Evolutionary conservation across 1,140 invertebrate species (phyloP), one percentile per base, ranked within the genome.

Genomic region (Metaphire vulgaris): DNA sequence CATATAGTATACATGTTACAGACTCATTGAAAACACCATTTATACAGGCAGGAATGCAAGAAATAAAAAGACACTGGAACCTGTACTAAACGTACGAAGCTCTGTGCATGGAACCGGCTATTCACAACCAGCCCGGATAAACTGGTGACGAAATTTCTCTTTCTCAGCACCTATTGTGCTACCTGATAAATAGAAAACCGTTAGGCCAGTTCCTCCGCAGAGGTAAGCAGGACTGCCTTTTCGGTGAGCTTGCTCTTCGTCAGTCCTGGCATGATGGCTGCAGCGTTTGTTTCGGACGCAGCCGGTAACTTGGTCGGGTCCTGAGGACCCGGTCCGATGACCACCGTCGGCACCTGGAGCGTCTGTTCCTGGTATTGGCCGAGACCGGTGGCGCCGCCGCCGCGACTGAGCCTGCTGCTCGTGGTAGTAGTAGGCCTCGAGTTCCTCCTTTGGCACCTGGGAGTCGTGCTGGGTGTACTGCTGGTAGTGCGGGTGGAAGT

Each of bases 401-500:
- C 16, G 29, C 2, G 21, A 1, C 28, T n/a, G 65, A 28, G 65
- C 29, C 66, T 21, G 64, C 29, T 74, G 65, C 29, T 32, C 30
- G 29, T 31, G 34, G 72, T 66, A 32, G n/a, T 6, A 74, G 34
- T 41, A 74, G 28, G 41, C 80, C 28, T 80, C 79, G 31, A 32
- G 69, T 70, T 77, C 33, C 78, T 79, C 74, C 80, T 83, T 80
- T 2, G 81, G 78, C 1, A 82, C 80, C 72, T 81, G 82, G 79
- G 86, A 81, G 68, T 80, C 83, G 33, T 97, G 97, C 84, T 99
- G 97, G 2, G 97, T 99, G 87, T 99, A 99, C 86, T 99, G 97
- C 87, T 99, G 96, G 88, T 99, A 99, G 83, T 99, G 95, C 33
- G 97, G 97, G 89, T 99, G 97, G 90, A 99, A 99, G 89, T 99